Conservation (phyloP, 2,888 invertebrate genomes). For the Odontomyia ornata region DNA sequence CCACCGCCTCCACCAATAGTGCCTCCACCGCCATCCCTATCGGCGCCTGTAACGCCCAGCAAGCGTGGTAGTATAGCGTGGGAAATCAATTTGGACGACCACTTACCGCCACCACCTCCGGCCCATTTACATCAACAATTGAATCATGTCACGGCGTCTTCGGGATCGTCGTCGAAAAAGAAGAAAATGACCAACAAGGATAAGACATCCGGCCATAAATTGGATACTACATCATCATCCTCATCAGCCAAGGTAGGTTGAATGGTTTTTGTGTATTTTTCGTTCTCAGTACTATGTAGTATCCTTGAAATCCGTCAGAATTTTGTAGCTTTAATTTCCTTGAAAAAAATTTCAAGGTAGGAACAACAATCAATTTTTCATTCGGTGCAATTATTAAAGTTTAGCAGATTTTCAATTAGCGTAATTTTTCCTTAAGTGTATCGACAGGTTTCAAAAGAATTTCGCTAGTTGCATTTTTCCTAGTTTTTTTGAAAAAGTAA, state of each 20-base stretch:
- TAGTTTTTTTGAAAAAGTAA: no score
- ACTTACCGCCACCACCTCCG: constrained; percentile 50
- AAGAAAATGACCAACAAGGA: constrained; percentile 19
- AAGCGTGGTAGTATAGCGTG: constrained; percentile 86
- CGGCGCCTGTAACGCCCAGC: constrained; percentile 68
- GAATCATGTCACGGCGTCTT: constrained; percentile 1
- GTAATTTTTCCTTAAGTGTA: no score
- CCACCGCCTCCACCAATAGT: constrained; percentile 65
- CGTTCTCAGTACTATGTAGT: no score
- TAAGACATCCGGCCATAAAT: neutral
- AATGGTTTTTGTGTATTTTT: neutral
- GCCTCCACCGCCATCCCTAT: constrained; percentile 63
- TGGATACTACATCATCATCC: constrained; percentile 10
- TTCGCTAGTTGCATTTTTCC: no score
- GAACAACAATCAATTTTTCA: no score
- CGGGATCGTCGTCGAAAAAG: constrained; percentile 23
- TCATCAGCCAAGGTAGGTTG: constrained; percentile 49
- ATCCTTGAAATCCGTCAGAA: no score
- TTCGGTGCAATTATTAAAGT: no score
- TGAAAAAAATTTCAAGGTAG: no score
- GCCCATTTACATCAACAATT: constrained; percentile 17
- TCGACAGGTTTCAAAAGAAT: no score
- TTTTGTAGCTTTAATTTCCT: no score
- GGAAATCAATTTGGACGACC: constrained; percentile 82
- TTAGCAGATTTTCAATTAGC: no score